phyloP scores from a whole-genome alignment of 92 coral and sea anemone genomes.

The Heteractis magnifica region DNA sequence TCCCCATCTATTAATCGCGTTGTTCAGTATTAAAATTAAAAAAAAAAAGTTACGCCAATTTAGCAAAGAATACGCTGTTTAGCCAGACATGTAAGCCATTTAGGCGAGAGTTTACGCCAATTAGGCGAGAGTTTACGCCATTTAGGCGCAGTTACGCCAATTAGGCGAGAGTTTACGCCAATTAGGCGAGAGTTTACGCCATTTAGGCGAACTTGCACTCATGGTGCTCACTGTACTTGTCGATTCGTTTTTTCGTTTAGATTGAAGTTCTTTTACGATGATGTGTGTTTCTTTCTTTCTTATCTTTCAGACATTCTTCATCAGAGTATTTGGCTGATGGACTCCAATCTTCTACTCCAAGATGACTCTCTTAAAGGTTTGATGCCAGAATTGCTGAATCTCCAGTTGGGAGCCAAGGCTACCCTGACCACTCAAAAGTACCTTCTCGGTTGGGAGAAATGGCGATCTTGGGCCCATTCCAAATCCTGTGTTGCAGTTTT shows the following conservation, averaged over 20 bases:
- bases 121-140: neutral
- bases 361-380: neutral
- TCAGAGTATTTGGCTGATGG: too few species aligned
- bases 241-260: neutral
- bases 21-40: too few species aligned
- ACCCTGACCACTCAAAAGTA: neutral
- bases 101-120: neutral
- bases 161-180: neutral
- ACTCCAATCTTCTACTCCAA: too few species aligned
- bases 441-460: neutral
- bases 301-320: too few species aligned
- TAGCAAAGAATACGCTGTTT: neutral
- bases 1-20: too few species aligned
- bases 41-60: too few species aligned
- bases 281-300: neutral
- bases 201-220: neutral
- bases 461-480: neutral
- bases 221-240: neutral
- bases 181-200: neutral
- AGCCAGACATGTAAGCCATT: neutral
- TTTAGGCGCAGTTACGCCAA: too few species aligned
- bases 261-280: too few species aligned
- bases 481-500: neutral
- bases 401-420: neutral
- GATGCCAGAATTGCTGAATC: neutral